Evolutionary conservation across 2,888 invertebrate genomes (phyloP), one percentile per base, ranked within the genome.

Genomic region (Osedax frankpressi): DNA sequence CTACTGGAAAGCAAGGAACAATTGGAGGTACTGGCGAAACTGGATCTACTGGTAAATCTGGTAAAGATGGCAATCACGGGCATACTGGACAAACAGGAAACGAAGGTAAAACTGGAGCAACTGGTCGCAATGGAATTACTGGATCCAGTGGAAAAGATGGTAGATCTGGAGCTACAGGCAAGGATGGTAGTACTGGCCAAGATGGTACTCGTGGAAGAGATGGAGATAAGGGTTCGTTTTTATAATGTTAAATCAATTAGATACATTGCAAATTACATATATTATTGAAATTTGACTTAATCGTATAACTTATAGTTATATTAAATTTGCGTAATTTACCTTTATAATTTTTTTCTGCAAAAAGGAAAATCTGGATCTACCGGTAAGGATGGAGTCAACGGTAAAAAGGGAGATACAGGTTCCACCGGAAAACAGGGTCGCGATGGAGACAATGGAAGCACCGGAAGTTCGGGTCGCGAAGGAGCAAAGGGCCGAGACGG

Each of bases 51-150:
- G 69, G 69, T 28, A 19, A 1, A 28, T 25, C 1, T 69, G 69
- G 69, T 6, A 28, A 29, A 28, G 30, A 28, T 69, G 69, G 69
- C 27, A 29, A 24, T 19, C 28, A 28, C 2, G 69, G 69, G 29
- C 19, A 14, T n/a, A 69, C 69, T 28, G 69, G 69, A 6, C 24
- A 69, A 14, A 69, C 69, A 1, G 69, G 69, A 14, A 27, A 29
- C 14, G 69, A 69, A 29, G 69, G 69, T 19, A 69, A 3, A 69
- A 69, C 28, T 28, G 69, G 69, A 69, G 69, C 29, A 69, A 69
- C 2, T 3, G 69, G 69, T 30, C 2, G 19, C 28, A 69, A 28
- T 19, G 69, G 69, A 1, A 30, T n/a, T 14, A 69, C 69, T 6
- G 69, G 69, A 30, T 28, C 69, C 1, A 28, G 14, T 0, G 69